These are phyloP conservation scores for Zenarchopterus dispar DNA, from an alignment of 2,797 vertebrate species.

Conservation along the genomic window DNA sequence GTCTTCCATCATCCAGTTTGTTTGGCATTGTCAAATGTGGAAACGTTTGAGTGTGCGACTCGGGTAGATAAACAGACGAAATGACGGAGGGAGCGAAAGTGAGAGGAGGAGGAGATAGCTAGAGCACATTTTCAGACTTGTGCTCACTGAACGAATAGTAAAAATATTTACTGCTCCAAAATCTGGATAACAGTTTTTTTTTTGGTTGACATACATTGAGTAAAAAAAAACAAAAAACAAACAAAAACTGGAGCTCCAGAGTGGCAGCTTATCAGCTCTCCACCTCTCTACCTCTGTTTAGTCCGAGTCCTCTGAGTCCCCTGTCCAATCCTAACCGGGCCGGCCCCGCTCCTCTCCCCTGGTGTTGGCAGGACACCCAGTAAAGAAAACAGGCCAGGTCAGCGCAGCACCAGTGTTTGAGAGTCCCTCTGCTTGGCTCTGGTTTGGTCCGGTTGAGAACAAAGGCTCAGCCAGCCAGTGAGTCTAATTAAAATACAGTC, in stretches of 20 bases:
- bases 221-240: background rate
- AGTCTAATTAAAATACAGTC: constrained; percentile 80
- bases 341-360: constrained; percentile 55
- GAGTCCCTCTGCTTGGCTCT: constrained; percentile 68
- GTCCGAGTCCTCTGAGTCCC: constrained; percentile 45
- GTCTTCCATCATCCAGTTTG: constrained; percentile 66
- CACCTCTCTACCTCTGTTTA: constrained; percentile 28
- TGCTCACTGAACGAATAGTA: constrained; percentile 42
- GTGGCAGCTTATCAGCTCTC: constrained; percentile 61
- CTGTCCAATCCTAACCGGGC: constrained; percentile 41
- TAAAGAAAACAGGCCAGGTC: constrained; percentile 69
- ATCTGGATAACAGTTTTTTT: constrained; percentile 57
- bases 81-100: constrained; percentile 11
- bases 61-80: constrained; percentile 13
- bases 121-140: constrained; percentile 37
- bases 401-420: constrained; percentile 53
- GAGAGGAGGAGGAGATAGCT: constrained; percentile 3
- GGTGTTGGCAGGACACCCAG: constrained; percentile 70
- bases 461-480: constrained; percentile 69
- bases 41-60: constrained; percentile 42
- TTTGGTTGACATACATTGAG: constrained; percentile 16
- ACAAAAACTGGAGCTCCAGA: constrained; percentile 67
- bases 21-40: constrained; percentile 64
- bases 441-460: constrained; percentile 72
- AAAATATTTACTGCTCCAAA: constrained; percentile 57